Conservation (phyloP, 1,140 invertebrate species). For the Dendroctonus valens region DNA sequence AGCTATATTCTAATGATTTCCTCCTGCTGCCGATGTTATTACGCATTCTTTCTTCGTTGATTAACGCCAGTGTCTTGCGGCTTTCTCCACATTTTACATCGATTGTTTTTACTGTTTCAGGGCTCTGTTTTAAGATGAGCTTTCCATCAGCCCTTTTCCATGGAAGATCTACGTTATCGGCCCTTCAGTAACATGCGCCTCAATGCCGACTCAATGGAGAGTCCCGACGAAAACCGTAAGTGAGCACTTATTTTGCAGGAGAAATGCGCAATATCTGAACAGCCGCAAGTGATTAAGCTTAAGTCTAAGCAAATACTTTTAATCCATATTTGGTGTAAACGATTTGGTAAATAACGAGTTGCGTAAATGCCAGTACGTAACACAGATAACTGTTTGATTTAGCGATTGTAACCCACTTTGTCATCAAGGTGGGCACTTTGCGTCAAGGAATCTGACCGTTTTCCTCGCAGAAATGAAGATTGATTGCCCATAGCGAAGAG, state of each 20-base stretch:
- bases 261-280: no score
- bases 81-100: not conserved
- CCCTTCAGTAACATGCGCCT: slow-evolving; percentile 40
- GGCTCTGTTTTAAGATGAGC: not conserved
- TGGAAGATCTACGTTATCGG: slow-evolving; percentile 8
- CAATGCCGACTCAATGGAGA: slow-evolving; percentile 44
- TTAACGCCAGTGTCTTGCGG: not conserved
- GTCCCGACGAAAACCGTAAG: slow-evolving; percentile 44
- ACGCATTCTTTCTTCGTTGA: not conserved
- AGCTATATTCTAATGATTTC: slow-evolving; percentile 7
- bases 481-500: no score
- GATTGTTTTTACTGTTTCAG: not conserved
- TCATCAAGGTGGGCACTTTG: not conserved
- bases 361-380: not conserved
- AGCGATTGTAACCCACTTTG: not conserved
- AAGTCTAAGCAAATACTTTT: slow-evolving; percentile 3
- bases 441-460: no score
- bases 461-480: no score
- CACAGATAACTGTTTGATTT: slow-evolving; percentile 1
- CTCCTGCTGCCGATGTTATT: not conserved
- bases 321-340: slow-evolving; percentile 6
- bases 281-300: not conserved
- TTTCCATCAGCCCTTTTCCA: not conserved
- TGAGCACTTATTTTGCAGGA: slow-evolving; percentile 1
- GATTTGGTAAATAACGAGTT: slow-evolving; percentile 10